phyloP scores from a whole-genome alignment of 1,140 invertebrate genomes.

The Diachasma alloeum region DNA sequence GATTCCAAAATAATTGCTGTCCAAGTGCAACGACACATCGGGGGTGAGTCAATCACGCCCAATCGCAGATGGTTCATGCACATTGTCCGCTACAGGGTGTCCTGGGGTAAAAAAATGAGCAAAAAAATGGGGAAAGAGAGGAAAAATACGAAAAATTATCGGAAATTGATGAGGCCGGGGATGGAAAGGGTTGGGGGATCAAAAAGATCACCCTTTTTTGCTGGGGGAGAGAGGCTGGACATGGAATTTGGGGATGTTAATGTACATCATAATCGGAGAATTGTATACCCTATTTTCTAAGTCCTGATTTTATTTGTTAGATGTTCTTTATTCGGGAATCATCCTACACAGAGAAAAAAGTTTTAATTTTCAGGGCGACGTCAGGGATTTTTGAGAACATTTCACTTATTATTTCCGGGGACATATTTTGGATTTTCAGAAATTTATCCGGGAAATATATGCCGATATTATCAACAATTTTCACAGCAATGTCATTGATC shows the following conservation, averaged over 20 bases:
- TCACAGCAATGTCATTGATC: too few relatives aligned
- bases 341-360: too few relatives aligned
- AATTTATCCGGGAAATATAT: too few relatives aligned
- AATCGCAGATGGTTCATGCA: slow-evolving; percentile 29
- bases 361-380: too few relatives aligned
- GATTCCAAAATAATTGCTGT: slow-evolving; percentile 56
- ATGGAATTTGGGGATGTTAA: slow-evolving; percentile 32
- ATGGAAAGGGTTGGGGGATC: slow-evolving; percentile 48
- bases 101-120: slow-evolving; percentile 23
- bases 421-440: too few relatives aligned
- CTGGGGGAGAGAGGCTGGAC: slow-evolving; percentile 24
- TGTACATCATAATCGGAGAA: not conserved
- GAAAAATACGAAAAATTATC: slow-evolving; percentile 50
- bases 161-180: slow-evolving; percentile 55
- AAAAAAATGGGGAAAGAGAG: slow-evolving; percentile 12
- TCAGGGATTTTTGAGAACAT: too few relatives aligned
- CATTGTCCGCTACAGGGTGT: slow-evolving; percentile 21
- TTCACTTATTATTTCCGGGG: too few relatives aligned
- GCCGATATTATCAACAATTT: too few relatives aligned
- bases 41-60: slow-evolving; percentile 30
- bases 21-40: slow-evolving; percentile 21
- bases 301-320: too few relatives aligned
- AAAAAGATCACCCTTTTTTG: slow-evolving; percentile 42
- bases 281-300: too few relatives aligned
- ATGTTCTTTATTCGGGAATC: too few relatives aligned